Base-by-base conservation (phyloP, 2,113 vertebrate species). In the Calyptomena viridis region DNA sequence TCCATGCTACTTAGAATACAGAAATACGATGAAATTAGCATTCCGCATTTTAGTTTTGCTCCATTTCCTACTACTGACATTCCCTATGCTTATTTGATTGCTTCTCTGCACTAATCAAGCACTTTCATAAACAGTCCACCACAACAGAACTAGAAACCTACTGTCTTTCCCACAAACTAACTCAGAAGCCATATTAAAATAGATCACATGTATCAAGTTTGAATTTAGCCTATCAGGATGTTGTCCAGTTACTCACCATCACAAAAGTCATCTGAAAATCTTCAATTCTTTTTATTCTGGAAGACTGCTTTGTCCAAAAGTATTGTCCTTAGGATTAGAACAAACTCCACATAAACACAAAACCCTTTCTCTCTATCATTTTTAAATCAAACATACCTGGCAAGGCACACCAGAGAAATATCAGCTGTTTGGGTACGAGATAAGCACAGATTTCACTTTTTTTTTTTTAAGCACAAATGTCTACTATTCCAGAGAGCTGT, bases 401-500 rank as follows among this genome's bases (percentile, higher is more conserved):
- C 25, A 81, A 64, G 19, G 53, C 66, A 83, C 8, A 2, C 82
- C 81, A 94, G 64, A 92, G 52, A 87, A 75, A 3, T 9, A 95
- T 56, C 93, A 91, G 95, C 83, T 94, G 91, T 68, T 71, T 62
- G 20, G 39, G 39, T 67, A 82, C 87, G 37, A 89, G 74, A 79
- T 40, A 87, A 0, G 1, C 69, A 76, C 16, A 72, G 84, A 94
- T 76, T 94, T 87, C 86, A n/a, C 81, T 56, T 64, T 30, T 20
- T 24, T 60, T 87, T 96, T 94, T 82, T 76, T 13, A 78, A 87
- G 77, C 69, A 95, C 44, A 92, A 96, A 95, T 49, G 86, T 72
- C 77, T 87, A 94, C 87, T 91, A 79, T 95, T 96, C 96, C 71
- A 97, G 95, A 95, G 73, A 91, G 18, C 76, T 84, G 64, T 17